These are phyloP conservation scores for Elmis aenea DNA, from an alignment of 2,888 invertebrate genomes.

Conservation along the genomic window DNA sequence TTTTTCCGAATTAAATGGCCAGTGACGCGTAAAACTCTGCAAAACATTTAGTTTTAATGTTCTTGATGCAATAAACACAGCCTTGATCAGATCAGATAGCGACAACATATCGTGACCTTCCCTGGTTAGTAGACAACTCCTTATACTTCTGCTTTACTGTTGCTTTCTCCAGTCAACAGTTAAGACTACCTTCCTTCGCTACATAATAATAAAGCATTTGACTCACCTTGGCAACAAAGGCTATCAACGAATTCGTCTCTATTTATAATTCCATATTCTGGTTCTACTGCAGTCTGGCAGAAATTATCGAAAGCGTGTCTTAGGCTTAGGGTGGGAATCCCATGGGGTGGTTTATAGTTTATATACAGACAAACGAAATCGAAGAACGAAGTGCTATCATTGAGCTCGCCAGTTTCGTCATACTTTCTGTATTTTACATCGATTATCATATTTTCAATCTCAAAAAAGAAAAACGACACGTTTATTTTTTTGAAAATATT, in stretches of 20 bases:
- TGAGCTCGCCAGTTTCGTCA: slow-evolving; percentile 42
- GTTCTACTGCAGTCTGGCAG: slow-evolving; percentile 32
- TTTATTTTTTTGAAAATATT: too few species aligned
- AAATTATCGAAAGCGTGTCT: slow-evolving; percentile 49
- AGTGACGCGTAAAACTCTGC: too few species aligned
- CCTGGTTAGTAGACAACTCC: too few species aligned
- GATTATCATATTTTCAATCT: slow-evolving; percentile 57
- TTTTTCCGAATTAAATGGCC: too few species aligned
- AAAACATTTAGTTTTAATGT: too few species aligned
- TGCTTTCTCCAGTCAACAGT: too few species aligned
- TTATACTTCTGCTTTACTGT: too few species aligned
- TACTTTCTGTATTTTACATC: slow-evolving; percentile 55
- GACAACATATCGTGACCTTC: too few species aligned
- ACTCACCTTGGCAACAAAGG: slow-evolving; percentile 27
- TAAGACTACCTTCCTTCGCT: too few species aligned
- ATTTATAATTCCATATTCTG: slow-evolving; percentile 26
- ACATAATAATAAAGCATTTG: too few species aligned
- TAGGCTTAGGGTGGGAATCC: slow-evolving; percentile 48
- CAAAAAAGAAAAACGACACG: slow-evolving; percentile 16
- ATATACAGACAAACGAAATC: slow-evolving; percentile 62
- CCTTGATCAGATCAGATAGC: too few species aligned
- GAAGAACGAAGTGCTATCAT: slow-evolving; percentile 59
- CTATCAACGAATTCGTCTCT: slow-evolving; percentile 29
- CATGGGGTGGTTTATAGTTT: slow-evolving; percentile 61
- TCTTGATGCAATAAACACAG: too few species aligned